Percentiles rank a stretch among this genome's conserved stretches.
phyloP scores from a whole-genome alignment of 2,888 invertebrate genomes.

The Abscondita cerata region DNA sequence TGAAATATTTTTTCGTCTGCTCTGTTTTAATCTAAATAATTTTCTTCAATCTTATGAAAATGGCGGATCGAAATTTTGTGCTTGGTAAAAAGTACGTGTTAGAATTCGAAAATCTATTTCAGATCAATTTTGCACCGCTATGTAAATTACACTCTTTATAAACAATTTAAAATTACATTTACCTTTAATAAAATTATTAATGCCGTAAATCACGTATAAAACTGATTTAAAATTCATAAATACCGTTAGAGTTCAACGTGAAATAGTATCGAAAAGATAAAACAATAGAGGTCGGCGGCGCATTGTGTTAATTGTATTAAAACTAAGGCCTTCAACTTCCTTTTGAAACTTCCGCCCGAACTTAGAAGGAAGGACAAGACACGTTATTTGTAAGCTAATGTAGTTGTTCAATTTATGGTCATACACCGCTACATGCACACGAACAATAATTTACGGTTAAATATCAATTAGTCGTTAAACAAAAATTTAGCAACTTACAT shows the following conservation, averaged over 20 bases:
- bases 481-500: no score
- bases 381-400: slow-evolving; percentile 25
- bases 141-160: no score
- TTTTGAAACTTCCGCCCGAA: slow-evolving; percentile 29
- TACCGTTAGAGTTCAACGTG: slow-evolving; percentile 28
- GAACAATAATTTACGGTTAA: slow-evolving; percentile 9
- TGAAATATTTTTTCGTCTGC: no score
- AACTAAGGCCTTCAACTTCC: slow-evolving; percentile 34
- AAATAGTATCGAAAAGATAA: slow-evolving; percentile 23
- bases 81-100: no score
- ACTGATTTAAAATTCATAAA: slow-evolving; percentile 25
- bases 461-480: slow-evolving; percentile 1
- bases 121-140: no score
- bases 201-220: slow-evolving; percentile 29
- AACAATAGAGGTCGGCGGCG: slow-evolving; percentile 27
- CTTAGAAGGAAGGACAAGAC: slow-evolving; percentile 8
- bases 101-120: no score
- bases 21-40: no score
- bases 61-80: no score
- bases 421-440: slow-evolving; percentile 25
- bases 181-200: slow-evolving; percentile 15
- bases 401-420: slow-evolving; percentile 25
- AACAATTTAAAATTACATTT: no score
- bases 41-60: no score
- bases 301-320: slow-evolving; percentile 6